phyloP scores from a whole-genome alignment of 2,113 vertebrate species.

The Phalacrocorax aristotelis region DNA sequence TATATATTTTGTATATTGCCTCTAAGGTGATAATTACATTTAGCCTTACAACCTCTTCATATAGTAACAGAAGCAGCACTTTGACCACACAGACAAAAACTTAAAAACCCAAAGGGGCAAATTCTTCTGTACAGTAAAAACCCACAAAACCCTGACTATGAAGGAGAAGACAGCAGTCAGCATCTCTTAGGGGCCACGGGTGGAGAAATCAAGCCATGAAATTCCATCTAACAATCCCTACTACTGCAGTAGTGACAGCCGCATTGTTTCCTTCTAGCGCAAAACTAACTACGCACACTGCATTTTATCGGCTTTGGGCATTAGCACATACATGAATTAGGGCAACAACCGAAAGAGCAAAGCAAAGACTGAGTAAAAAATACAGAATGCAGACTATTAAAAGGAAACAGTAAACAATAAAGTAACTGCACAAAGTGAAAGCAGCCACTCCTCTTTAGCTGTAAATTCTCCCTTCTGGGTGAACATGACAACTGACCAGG shows the following conservation, averaged over 20 bases:
- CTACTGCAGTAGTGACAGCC: background rate
- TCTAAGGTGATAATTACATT: background rate
- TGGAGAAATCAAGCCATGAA: background rate
- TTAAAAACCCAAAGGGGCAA: background rate
- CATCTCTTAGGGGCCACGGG: background rate
- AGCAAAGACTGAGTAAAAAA: background rate
- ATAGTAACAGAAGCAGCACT: background rate
- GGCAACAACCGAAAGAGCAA: background rate
- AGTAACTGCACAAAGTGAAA: background rate
- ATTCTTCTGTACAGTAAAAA: background rate
- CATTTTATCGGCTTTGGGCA: background rate
- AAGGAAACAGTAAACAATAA: background rate
- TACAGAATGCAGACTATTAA: background rate
- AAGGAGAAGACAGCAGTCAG: background rate
- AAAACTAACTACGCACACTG: background rate
- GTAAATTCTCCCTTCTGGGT: background rate
- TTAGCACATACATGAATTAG: background rate
- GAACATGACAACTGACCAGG: background rate
- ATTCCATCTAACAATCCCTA: background rate
- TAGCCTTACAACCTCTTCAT: background rate
- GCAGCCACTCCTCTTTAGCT: background rate
- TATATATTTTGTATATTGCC: background rate
- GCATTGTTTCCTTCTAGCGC: background rate
- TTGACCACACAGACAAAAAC: background rate
- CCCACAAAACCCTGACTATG: background rate